These are phyloP conservation scores for Aurelia aurita DNA, from an alignment of 30 jellyfish, hydroid and myxozoan species.

Conservation along the genomic window DNA sequence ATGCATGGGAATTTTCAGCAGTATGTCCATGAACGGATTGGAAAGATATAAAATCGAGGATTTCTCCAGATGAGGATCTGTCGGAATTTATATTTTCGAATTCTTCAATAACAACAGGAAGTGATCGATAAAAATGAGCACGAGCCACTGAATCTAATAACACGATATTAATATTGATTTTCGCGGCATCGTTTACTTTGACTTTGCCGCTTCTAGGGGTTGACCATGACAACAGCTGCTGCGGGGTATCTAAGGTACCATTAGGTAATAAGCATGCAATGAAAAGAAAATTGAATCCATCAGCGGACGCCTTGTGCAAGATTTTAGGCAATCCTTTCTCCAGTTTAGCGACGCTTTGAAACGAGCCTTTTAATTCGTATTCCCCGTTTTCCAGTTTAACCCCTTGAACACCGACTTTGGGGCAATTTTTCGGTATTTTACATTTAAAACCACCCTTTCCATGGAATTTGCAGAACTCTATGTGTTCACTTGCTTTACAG, in stretches of 20 bases:
- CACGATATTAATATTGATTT: conserved; percentile 63
- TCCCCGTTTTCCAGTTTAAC: conserved; percentile 12
- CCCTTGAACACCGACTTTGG: conserved; percentile 8
- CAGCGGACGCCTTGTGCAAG: no score
- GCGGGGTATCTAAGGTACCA: no score
- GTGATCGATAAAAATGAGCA: conserved; percentile 86
- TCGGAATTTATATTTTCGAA: conserved; percentile 47
- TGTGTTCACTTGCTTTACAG: conserved; percentile 1
- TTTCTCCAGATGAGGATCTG: conserved; percentile 50
- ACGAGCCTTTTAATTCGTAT: no score
- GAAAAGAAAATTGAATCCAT: no score
- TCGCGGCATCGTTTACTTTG: background rate
- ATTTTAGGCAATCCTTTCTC: no score
- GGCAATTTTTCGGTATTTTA: conserved; percentile 23
- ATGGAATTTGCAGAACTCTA: conserved; percentile 14
- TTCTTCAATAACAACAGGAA: conserved; percentile 43
- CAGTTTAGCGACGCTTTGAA: no score
- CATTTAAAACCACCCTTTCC: background rate
- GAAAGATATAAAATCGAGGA: conserved; percentile 76
- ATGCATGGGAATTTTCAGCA: conserved; percentile 76
- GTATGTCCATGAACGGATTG: conserved; percentile 94
- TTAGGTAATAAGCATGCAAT: no score
- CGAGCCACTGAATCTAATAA: conserved; percentile 88
- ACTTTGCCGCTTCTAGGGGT: no score
- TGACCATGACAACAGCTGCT: no score